These are phyloP conservation scores for Halocaridina rubra DNA, from an alignment of 2,888 invertebrate genomes.

Conservation along the genomic window DNA sequence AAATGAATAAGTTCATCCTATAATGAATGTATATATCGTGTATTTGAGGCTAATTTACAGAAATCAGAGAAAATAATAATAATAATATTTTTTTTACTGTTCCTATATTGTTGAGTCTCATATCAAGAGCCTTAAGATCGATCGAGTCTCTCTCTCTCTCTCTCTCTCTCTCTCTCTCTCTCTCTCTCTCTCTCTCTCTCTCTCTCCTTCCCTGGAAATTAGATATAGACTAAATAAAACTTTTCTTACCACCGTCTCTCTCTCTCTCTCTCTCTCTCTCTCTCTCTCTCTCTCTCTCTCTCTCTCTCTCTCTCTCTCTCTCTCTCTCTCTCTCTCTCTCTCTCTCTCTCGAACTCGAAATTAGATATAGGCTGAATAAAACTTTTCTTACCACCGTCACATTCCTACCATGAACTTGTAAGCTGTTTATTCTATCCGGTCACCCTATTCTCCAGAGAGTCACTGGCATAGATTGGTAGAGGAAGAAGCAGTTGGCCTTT, in stretches of 20 bases:
- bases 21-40: too few species aligned
- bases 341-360: background rate
- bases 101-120: background rate
- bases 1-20: too few species aligned
- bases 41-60: background rate
- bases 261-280: background rate
- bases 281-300: too few species aligned
- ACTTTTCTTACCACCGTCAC: background rate
- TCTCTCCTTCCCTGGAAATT: background rate
- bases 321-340: too few species aligned
- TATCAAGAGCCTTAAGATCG: background rate
- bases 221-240: background rate
- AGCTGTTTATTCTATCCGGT: too few species aligned
- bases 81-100: background rate
- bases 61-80: background rate
- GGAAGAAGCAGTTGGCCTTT: too few species aligned
- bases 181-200: background rate
- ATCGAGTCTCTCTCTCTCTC: background rate
- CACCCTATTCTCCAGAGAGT: too few species aligned
- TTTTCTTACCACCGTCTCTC: background rate
- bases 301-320: too few species aligned
- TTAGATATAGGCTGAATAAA: background rate
- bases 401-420: background rate
- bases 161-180: background rate
- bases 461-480: too few species aligned